A percentile compares a stretch with the other conserved stretches of the same genome.
Evolutionary conservation across 2,888 invertebrate genomes (phyloP).

Genomic region (Lymantria dispar): DNA sequence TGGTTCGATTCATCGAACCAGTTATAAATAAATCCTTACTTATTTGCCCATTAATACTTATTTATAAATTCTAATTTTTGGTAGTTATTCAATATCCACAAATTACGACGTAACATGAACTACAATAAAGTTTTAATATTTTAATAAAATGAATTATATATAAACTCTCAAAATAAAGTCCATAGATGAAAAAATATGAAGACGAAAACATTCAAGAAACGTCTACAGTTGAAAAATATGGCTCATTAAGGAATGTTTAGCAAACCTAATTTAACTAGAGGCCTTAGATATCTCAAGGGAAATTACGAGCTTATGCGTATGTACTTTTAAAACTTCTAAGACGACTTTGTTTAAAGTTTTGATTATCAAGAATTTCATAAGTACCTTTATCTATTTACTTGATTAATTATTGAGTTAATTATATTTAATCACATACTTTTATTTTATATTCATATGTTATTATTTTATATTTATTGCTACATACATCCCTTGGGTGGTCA

Average conservation of each 20-base stretch:
- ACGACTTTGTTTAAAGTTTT: slow-evolving; percentile 46
- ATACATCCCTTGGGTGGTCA: too few relatives aligned
- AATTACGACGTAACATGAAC: too few relatives aligned
- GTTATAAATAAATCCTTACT: too few relatives aligned
- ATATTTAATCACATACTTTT: background rate
- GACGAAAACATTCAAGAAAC: slow-evolving; percentile 50
- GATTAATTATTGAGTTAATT: background rate
- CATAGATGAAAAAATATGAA: slow-evolving; percentile 36
- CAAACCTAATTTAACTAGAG: slow-evolving; percentile 70
- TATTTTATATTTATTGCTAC: background rate
- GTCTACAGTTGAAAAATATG: slow-evolving; percentile 64
- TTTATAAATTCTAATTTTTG: too few relatives aligned
- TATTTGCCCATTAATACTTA: too few relatives aligned
- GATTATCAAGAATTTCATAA: slow-evolving; percentile 45
- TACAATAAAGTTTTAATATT: slow-evolving; percentile 6
- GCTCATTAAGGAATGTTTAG: slow-evolving; percentile 73
- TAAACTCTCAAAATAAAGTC: slow-evolving; percentile 30
- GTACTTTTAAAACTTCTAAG: slow-evolving; percentile 57
- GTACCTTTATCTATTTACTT: slow-evolving; percentile 23
- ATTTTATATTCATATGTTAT: background rate
- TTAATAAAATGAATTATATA: slow-evolving; percentile 28
- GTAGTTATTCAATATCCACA: too few relatives aligned
- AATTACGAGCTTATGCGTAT: slow-evolving; percentile 67
- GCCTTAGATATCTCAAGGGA: slow-evolving; percentile 62
- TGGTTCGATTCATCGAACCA: too few relatives aligned